A percentile compares a stretch with the other conserved stretches of the same genome.
phyloP scores from a whole-genome alignment of 2,113 vertebrate genomes.

The Phaethornis superciliosus region DNA sequence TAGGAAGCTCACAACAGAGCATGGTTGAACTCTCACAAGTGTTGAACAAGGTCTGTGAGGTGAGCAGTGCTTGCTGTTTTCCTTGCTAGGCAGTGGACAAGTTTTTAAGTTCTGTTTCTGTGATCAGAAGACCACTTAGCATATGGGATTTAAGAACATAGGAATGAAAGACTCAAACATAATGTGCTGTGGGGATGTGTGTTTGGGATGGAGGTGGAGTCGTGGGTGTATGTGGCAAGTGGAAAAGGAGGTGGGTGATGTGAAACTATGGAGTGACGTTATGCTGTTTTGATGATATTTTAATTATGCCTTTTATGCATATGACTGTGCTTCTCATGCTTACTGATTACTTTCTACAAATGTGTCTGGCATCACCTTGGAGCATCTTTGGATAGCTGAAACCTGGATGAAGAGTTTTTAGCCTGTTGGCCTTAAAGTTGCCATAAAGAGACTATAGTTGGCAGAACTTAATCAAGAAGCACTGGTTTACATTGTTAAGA shows the following conservation, averaged over 20 bases:
- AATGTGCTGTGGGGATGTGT: not conserved
- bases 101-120: accelerated
- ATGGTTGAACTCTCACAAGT: not conserved
- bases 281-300: not conserved
- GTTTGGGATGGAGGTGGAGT: not conserved
- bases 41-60: not conserved
- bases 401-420: not conserved
- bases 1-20: not conserved
- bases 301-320: not conserved
- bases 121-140: not conserved
- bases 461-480: not conserved
- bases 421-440: not conserved
- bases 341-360: not conserved
- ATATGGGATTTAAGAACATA: not conserved
- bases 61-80: not conserved
- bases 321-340: not conserved
- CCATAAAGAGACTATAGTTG: not conserved
- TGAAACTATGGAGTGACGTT: not conserved
- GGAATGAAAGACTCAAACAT: not conserved
- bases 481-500: not conserved
- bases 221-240: not conserved
- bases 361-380: not conserved
- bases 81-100: not conserved
- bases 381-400: not conserved
- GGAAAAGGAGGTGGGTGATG: not conserved